A percentile compares a stretch with the other conserved stretches of the same genome.
phyloP scores from a whole-genome alignment of 2,797 vertebrate species.

The Bufotes viridis region DNA sequence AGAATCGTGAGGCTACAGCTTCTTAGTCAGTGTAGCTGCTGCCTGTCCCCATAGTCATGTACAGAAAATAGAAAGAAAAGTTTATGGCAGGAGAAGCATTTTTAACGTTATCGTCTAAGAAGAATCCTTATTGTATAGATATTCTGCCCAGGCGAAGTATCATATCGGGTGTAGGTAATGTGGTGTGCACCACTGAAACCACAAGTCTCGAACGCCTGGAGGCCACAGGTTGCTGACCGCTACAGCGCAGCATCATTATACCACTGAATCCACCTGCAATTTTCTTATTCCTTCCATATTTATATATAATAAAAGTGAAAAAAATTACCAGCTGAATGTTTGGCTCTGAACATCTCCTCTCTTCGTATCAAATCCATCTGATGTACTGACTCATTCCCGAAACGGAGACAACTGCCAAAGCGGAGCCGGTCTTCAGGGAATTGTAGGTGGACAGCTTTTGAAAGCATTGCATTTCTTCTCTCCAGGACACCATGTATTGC shows the following conservation, averaged over 20 bases:
- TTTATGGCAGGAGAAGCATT: no score
- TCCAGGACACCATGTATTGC: constrained; percentile 14
- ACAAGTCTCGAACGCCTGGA: not conserved
- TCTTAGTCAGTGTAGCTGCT: no score
- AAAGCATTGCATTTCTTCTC: not conserved
- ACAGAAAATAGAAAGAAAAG: no score
- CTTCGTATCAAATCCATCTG: constrained; percentile 5
- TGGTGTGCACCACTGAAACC: not conserved
- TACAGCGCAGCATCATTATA: not conserved
- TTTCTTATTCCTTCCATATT: not conserved
- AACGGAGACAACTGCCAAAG: constrained; percentile 12
- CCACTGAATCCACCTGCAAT: not conserved
- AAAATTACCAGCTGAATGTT: not conserved
- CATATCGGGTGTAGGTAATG: no score
- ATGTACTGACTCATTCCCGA: constrained; percentile 4
- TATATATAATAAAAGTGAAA: not conserved
- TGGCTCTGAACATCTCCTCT: not conserved
- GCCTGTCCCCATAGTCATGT: no score
- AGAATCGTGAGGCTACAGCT: no score
- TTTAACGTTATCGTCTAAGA: no score
- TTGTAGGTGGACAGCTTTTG: constrained; percentile 22
- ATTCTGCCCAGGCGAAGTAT: no score
- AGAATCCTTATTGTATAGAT: no score
- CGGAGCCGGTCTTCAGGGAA: not conserved
- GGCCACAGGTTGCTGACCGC: not conserved